Base-by-base conservation (phyloP, 2,113 vertebrate genomes). In the Pampusana beccarii region DNA sequence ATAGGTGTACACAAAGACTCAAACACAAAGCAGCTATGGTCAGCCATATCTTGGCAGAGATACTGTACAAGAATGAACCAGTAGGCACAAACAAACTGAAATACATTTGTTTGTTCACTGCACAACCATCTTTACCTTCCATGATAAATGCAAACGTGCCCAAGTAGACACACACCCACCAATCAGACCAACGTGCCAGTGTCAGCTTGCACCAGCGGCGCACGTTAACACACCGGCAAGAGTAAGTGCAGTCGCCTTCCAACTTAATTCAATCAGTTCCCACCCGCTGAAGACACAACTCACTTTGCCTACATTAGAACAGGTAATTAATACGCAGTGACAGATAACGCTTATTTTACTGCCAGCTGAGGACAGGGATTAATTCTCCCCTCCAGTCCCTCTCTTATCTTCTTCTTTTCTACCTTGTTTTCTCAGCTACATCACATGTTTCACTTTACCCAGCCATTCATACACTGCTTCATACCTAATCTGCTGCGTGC, bases 1-100 rank as follows among this genome's bases (percentile, higher is more conserved):
- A 2, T 28, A 79, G 31, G 19, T 10, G 17, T 13, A 53, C 0
- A 0, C 48, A 4, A 25, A 34, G 24, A 65, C 29, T 26, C 48
- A 44, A 51, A 61, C 61, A 48, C 56, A 61, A 42, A 57, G 36
- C 16, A 21, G 56, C 36, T 3, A 3, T 0, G 10, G 36, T 29
- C 81, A 65, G 56, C 50, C n/a, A 9, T 5, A 15, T 5, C 36
- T 56, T 26, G 29, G 61, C 50, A 36, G 40, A 54, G 65, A 4
- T 7, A 19, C 9, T 4, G 4, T 0, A 24, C 5, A 60, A 42
- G 51, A 86, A 78, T n/a, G 66, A 83, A 73, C 51, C 40, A 10
- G 28, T 4, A 21, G 42, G 12, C 83, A 82, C 16, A 72, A 82
- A 50, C 13, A 1, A 66, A 90, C 40, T 38, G 31, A 86, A 93